phyloP scores from a whole-genome alignment of 2,888 invertebrate species.

The Heliconius cydno region DNA sequence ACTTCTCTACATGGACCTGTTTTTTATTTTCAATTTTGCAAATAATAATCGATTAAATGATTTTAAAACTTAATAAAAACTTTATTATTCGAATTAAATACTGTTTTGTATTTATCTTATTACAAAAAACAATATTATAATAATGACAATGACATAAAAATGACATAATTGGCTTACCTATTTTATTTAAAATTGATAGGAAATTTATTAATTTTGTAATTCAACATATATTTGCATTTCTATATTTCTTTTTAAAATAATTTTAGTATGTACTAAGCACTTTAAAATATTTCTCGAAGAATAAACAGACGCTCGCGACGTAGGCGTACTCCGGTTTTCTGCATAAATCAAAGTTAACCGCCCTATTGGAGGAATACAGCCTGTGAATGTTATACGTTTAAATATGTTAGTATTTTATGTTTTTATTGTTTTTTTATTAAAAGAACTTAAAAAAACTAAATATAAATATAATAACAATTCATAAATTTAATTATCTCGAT shows the following conservation, averaged over 20 bases:
- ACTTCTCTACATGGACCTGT: too few relatives aligned
- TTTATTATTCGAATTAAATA: too few relatives aligned
- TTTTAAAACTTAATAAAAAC: too few relatives aligned
- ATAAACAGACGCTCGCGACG: slow-evolving; percentile 50
- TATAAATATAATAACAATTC: not conserved
- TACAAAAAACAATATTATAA: too few relatives aligned
- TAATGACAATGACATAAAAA: too few relatives aligned
- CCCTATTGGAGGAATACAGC: slow-evolving; percentile 35
- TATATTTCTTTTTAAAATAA: not conserved
- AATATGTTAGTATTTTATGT: slow-evolving; percentile 1
- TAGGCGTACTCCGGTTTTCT: slow-evolving; percentile 63
- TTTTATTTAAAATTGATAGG: not conserved
- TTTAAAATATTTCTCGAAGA: slow-evolving; percentile 34
- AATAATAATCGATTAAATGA: too few relatives aligned
- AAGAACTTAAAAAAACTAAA: not conserved
- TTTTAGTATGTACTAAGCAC: slow-evolving; percentile 10
- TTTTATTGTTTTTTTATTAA: not conserved
- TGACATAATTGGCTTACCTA: not conserved
- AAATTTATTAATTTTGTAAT: not conserved
- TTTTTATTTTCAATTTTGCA: too few relatives aligned
- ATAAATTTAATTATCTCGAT: not conserved
- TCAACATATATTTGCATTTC: not conserved
- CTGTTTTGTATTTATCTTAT: too few relatives aligned
- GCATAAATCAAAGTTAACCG: slow-evolving; percentile 72
- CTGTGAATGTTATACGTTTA: slow-evolving; percentile 29